Evolutionary conservation across 2,888 invertebrate species (phyloP), one percentile per base, ranked within the genome.

Genomic region (Cantharis rustica): DNA sequence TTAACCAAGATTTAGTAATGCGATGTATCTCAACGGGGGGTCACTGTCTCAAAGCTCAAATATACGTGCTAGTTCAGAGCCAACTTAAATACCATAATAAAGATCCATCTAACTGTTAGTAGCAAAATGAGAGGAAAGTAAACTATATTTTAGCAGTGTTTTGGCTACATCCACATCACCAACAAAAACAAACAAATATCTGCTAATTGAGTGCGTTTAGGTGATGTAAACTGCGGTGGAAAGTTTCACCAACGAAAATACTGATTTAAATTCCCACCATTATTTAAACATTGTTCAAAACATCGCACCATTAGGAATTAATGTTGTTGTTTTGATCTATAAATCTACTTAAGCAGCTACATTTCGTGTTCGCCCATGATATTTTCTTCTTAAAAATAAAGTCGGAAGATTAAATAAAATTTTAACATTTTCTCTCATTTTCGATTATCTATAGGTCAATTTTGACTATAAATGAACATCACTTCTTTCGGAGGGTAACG

Each of bases 41-140:
- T 80, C 82, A 76, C 75, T 81, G 82, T 82, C 82, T 80, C 80
- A 71, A 72, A 82, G 80, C 81, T 80, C 83, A 83, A 79, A 80
- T n/a, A 81, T 69, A 81, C 75, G 71, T 79, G 79, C 75, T 80
- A 74, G 79, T 80, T 70, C 79, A 79, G 79, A 80, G 81, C 80
- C 80, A 80, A 78, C 81, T 82, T 85, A 84, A 84, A 83, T 83
- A 79, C 81, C 79, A 82, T 81, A 84, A 85, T 85, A 85, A 84
- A 84, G 81, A 80, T 81, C 66, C 66, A 73, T 64, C 76, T 68
- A 69, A 68, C 26, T 62, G 68, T 68, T 17, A 66, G 17, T 20
- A 17, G 10, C n/a, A 69, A 75, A 72, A 77, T 73, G 66, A 73
- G 72, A 64, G 73, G 72, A 72, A 79, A 75, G 47, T 71, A 70